Base-by-base conservation (phyloP, 1,140 invertebrate species). In the Berghia stephanieae region DNA sequence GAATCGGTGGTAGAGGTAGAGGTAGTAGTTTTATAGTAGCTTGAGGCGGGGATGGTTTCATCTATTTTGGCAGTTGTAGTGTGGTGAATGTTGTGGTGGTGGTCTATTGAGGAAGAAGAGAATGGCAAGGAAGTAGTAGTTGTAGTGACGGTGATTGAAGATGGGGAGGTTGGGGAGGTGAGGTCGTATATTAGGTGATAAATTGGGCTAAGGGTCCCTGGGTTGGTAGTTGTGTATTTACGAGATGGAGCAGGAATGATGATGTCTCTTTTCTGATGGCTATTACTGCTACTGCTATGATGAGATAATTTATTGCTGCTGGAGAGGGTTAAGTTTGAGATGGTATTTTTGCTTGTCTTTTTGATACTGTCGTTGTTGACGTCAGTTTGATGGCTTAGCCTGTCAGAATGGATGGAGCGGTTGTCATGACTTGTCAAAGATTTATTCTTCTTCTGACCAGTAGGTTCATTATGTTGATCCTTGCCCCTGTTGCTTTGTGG, bases 141-240 rank as follows among this genome's bases (percentile, higher is more conserved):
- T 10, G 18, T 3, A 36, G 34, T n/a, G 13, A 4, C 8, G 3
- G 31, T 18, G 21, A 67, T 36, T 16, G n/a, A 67, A 40, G 36
- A 27, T 34, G 63, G n/a, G 63, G 63, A 38, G 63, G 21, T n/a
- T 6, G 18, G 40, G 8, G 42, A 70, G 24, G 68, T 44, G 2
- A 70, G 42, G 34, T 70, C 68, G 40, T 70, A 44, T 21, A 70
- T 8, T 13, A 70, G 40, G 43, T 44, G 68, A 43, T 70, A 70
- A 6, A 42, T 49, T 4, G 42, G 68, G 18, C 68, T 70, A 21
- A 42, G 40, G 6, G 68, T 70, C 18, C 3, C 16, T 18, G 40
- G 68, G 68, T 70, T 70, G 42, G 40, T 70, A 27, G 68, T 46
- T 6, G 68, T 44, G 36, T 36, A 46, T 24, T 5, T 46, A 27